phyloP scores from a whole-genome alignment of 2,797 vertebrate genomes.

The Poecilia velifera region DNA sequence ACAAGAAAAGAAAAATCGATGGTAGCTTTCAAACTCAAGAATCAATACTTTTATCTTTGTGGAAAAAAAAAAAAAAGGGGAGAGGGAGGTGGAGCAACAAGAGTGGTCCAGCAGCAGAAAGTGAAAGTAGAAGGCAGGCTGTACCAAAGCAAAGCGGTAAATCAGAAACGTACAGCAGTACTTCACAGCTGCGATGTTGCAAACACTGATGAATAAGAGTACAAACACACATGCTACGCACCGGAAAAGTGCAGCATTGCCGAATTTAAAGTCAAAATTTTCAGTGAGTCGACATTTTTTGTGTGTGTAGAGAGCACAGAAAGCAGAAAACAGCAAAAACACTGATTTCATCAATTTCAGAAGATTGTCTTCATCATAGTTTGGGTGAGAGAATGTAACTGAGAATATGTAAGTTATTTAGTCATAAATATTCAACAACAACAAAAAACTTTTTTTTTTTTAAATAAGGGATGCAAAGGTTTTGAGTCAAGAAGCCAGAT shows the following conservation, averaged over 20 bases:
- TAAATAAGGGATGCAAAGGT: neutral
- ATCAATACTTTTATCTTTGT: neutral
- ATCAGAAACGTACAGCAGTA: neutral
- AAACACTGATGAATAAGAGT: neutral
- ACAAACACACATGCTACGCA: neutral
- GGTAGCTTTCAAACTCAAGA: neutral
- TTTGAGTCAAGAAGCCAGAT: neutral
- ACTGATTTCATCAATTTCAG: neutral
- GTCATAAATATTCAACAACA: neutral
- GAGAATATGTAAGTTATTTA: neutral
- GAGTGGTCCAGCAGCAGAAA: neutral
- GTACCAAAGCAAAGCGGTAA: neutral
- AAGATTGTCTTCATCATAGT: neutral
- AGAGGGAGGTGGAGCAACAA: neutral
- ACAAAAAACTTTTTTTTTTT: too few species aligned
- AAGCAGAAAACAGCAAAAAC: neutral
- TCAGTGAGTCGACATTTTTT: neutral
- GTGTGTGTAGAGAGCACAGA: neutral
- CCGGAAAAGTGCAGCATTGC: neutral
- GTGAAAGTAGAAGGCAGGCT: neutral
- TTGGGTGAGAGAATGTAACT: neutral
- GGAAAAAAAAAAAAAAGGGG: neutral
- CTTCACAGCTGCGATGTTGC: neutral
- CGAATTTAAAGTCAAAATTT: neutral
- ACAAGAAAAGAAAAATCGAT: neutral